Conservation (phyloP, 2,797 vertebrate genomes). For the Anomalospiza imberbis region DNA sequence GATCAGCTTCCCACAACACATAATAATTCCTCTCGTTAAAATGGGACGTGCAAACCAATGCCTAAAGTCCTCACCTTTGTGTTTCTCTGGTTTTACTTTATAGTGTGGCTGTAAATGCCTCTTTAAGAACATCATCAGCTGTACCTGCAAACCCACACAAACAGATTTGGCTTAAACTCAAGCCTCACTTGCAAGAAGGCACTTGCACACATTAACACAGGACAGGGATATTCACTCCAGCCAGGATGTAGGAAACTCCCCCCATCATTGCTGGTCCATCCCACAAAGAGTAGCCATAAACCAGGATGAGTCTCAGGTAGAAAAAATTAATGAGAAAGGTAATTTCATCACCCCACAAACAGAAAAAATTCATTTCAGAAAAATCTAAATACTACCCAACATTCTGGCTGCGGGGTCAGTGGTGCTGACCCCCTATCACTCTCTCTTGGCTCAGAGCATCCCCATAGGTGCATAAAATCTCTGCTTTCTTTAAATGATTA, state of each 20-base stretch:
- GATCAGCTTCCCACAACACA: slow-evolving; percentile 49
- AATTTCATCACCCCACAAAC: not conserved
- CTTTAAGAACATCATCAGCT: not conserved
- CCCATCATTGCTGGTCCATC: not conserved
- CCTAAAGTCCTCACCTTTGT: slow-evolving; percentile 51
- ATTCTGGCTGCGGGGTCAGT: not conserved
- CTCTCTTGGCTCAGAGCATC: not conserved
- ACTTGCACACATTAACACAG: not conserved
- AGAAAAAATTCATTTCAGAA: not conserved
- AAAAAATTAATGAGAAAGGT: not conserved
- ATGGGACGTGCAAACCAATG: not conserved
- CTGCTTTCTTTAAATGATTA: not conserved
- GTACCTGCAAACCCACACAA: not conserved
- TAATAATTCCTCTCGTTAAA: slow-evolving; percentile 52
- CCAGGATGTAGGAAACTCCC: not conserved
- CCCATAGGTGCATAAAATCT: not conserved
- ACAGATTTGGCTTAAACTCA: not conserved
- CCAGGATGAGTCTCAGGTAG: not conserved
- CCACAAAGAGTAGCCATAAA: not conserved
- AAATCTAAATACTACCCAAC: not conserved
- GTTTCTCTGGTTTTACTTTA: slow-evolving; percentile 28
- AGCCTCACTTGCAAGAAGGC: not conserved
- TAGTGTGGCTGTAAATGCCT: slow-evolving; percentile 30
- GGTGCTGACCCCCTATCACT: not conserved
- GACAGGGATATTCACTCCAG: not conserved